Evolutionary conservation across 2,797 vertebrate species (phyloP), one percentile per base, ranked within the genome.

Genomic region (Botia almorhae): DNA sequence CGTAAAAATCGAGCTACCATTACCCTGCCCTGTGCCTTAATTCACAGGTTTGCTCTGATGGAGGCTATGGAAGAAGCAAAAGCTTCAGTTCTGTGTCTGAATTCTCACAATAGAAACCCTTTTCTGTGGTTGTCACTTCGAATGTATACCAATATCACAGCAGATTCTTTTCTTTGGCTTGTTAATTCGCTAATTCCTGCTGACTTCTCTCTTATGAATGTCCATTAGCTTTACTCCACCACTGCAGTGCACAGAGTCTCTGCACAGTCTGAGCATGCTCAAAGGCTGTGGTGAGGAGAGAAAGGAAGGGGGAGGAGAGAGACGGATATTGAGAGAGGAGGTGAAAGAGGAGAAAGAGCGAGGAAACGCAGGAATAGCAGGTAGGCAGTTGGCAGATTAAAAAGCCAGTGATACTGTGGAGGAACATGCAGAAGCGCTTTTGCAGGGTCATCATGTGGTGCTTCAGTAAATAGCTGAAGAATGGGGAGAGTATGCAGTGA

Each of bases 161-260:
- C 21, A 2, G 6, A 10, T 64, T 13, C 7, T 3, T 64, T 64
- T 36, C 14, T 39, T 39, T 7, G 58, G 13, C 50, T 71, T 63
- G 26, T 71, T 50, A 2, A 63, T 23, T 26, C 26, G 6, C 8
- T 70, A 56, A 63, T 39, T 71, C 55, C 56, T 23, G n/a, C 4
- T 69, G 67, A 71, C 51, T 61, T 55, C 36, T 21, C 19, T 51
- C 82, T 83, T 78, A 82, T 89, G 76, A 69, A 69, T 86, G 81
- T 85, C 67, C 60, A 77, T 81, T 39, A 84, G 23, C 73, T 78
- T 83, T 74, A 65, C 78, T 82, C 78, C 82, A 80, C 78, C 86
- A 90, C 91, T 93, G 93, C 93, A 90, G 91, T 87, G 75, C 60
- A 82, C 60, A 4, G 12, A 51, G 73, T 78, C 71, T 73, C 72